A percentile compares a stretch with the other conserved stretches of the same genome.
These are phyloP conservation scores for Prionace glauca DNA, from an alignment of 2,797 vertebrate species.

Conservation along the genomic window DNA sequence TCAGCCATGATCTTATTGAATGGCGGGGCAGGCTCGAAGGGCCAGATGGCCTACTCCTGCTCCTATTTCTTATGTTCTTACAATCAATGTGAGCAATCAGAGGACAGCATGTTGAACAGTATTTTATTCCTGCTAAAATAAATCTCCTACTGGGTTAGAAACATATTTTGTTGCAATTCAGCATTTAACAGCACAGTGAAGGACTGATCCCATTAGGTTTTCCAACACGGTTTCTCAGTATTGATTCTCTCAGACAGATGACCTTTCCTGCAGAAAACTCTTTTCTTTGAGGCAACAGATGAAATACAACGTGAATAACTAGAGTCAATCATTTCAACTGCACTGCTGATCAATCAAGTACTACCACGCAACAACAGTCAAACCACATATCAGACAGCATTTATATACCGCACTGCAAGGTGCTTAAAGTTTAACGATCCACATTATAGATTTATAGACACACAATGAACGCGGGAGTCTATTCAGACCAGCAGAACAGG, in stretches of 20 bases:
- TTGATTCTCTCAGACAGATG: neutral
- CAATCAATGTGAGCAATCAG: neutral
- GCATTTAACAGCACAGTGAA: neutral
- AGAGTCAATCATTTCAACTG: neutral
- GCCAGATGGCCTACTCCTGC: no score
- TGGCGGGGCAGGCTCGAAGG: no score
- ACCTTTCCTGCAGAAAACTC: neutral
- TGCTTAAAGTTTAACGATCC: slow-evolving; percentile 28
- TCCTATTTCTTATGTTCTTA: no score
- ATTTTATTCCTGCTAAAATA: neutral
- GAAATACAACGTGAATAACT: neutral
- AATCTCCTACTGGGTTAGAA: neutral
- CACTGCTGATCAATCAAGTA: neutral
- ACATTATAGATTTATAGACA: neutral
- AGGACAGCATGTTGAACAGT: no score
- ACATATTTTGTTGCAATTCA: neutral
- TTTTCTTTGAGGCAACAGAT: neutral
- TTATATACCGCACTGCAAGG: neutral
- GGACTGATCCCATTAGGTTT: no score
- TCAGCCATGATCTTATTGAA: no score
- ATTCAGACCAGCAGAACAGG: no score
- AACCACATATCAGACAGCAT: neutral
- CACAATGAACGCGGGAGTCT: neutral
- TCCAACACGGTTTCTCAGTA: neutral
- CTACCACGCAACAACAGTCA: neutral